These are phyloP conservation scores for Leguminivora glycinivorella DNA, from an alignment of 1,140 invertebrate genomes.

Conservation along the genomic window DNA sequence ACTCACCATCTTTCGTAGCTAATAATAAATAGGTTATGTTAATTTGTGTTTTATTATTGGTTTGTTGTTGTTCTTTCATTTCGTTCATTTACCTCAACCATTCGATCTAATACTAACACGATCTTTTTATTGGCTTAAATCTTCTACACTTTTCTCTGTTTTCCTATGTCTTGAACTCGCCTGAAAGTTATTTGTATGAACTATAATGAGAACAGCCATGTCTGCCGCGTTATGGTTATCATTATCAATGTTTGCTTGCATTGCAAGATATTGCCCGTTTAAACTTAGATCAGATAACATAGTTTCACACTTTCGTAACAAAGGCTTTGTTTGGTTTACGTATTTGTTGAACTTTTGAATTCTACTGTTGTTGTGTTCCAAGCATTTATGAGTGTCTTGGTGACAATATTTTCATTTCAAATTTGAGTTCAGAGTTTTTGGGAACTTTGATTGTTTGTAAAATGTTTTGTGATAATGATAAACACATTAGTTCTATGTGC, in stretches of 20 bases:
- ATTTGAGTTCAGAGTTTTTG: not conserved
- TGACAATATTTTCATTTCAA: not conserved
- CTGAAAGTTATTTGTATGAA: slow-evolving; percentile 12
- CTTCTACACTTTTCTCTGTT: not conserved
- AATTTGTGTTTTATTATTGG: too few species aligned
- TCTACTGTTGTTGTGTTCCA: not conserved
- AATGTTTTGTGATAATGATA: too few species aligned
- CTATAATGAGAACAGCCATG: slow-evolving; percentile 6
- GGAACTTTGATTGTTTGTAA: not conserved
- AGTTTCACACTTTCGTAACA: slow-evolving; percentile 24
- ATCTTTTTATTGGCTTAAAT: too few species aligned
- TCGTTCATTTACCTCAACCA: too few species aligned
- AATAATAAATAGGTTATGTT: too few species aligned
- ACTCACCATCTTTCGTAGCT: too few species aligned
- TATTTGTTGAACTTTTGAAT: not conserved
- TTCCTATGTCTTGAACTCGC: not conserved
- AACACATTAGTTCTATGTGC: too few species aligned
- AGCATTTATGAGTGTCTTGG: not conserved
- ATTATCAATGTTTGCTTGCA: slow-evolving; percentile 27
- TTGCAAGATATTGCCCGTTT: slow-evolving; percentile 14
- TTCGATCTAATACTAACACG: too few species aligned
- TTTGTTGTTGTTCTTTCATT: too few species aligned
- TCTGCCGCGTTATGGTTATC: slow-evolving; percentile 17
- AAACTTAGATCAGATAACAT: slow-evolving; percentile 23
- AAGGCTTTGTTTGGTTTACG: slow-evolving; percentile 8